These are phyloP conservation scores for Coenobita brevimanus DNA, from an alignment of 1,140 invertebrate species.

Conservation along the genomic window DNA sequence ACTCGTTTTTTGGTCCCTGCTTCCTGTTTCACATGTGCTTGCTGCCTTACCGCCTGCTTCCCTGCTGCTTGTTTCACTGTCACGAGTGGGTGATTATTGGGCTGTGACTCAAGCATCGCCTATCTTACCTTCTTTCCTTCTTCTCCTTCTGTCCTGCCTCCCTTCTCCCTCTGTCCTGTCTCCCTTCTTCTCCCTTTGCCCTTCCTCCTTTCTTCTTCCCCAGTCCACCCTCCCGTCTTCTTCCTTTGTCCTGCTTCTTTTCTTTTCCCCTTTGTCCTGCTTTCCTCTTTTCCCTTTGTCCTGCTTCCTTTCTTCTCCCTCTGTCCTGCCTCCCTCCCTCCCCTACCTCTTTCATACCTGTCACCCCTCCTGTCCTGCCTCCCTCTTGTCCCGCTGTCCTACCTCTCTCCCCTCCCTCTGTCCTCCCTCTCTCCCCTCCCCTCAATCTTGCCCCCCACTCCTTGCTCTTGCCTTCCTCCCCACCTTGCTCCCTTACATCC, in stretches of 20 bases:
- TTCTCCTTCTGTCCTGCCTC: not conserved
- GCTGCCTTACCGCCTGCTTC: too few species aligned
- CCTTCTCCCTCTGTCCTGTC: too few species aligned
- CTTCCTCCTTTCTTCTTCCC: not conserved
- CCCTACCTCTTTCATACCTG: too few species aligned
- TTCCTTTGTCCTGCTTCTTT: not conserved
- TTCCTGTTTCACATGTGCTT: too few species aligned
- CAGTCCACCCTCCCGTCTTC: not conserved
- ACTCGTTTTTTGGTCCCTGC: too few species aligned
- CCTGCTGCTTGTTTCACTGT: too few species aligned
- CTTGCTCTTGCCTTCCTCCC: not conserved
- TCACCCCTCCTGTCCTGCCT: not conserved
- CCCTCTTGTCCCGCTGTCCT: not conserved
- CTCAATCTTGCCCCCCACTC: too few species aligned
- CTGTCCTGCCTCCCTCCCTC: too few species aligned
- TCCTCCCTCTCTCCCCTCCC: not conserved
- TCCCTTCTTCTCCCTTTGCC: not conserved
- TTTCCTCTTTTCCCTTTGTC: not conserved
- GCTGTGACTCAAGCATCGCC: too few species aligned
- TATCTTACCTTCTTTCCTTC: not conserved
- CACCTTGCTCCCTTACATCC: not conserved
- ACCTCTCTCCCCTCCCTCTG: not conserved
- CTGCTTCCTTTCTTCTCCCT: not conserved
- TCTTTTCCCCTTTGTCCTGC: not conserved
- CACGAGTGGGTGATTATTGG: too few species aligned